Evolutionary conservation across 1,140 invertebrate species (phyloP).

Genomic region (Drosophila bipectinata): DNA sequence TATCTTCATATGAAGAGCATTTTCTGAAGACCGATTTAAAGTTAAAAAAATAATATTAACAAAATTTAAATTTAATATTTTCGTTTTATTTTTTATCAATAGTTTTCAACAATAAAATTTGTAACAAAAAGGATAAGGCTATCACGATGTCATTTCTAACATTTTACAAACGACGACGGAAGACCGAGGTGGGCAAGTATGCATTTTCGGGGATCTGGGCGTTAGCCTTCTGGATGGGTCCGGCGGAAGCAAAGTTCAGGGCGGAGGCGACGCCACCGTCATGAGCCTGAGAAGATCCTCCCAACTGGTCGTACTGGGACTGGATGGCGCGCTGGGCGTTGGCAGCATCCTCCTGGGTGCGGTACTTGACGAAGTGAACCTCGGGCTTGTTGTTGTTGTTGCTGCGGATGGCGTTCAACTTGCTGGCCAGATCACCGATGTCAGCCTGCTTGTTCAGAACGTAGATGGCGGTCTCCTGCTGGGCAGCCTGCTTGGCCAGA

Average conservation of each 20-base stretch:
- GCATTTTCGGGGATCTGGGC: constrained; percentile 62
- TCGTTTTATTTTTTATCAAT: constrained; percentile 21
- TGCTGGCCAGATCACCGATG: constrained; percentile 47
- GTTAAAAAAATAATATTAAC: neutral
- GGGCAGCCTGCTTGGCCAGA: constrained; percentile 56
- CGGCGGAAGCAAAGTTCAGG: constrained; percentile 69
- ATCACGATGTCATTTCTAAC: constrained; percentile 23
- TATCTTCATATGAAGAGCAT: too few species aligned
- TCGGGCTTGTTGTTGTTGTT: constrained; percentile 54
- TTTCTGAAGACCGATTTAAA: too few species aligned
- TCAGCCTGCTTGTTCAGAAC: constrained; percentile 59
- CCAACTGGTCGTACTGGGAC: constrained; percentile 57
- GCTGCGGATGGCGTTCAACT: constrained; percentile 43
- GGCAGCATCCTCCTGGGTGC: constrained; percentile 61
- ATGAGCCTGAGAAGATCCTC: constrained; percentile 46
- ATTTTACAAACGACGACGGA: constrained; percentile 69
- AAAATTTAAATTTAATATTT: neutral
- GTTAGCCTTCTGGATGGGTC: constrained; percentile 42
- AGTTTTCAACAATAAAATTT: constrained; percentile 41
- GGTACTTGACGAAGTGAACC: constrained; percentile 66
- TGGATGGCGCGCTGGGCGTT: constrained; percentile 64
- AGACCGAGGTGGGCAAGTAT: constrained; percentile 73
- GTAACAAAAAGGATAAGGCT: constrained; percentile 25
- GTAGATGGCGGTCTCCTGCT: constrained; percentile 60
- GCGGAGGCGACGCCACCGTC: constrained; percentile 60